phyloP scores from a whole-genome alignment of 2,113 vertebrate species.

The Crotalus tigris region DNA sequence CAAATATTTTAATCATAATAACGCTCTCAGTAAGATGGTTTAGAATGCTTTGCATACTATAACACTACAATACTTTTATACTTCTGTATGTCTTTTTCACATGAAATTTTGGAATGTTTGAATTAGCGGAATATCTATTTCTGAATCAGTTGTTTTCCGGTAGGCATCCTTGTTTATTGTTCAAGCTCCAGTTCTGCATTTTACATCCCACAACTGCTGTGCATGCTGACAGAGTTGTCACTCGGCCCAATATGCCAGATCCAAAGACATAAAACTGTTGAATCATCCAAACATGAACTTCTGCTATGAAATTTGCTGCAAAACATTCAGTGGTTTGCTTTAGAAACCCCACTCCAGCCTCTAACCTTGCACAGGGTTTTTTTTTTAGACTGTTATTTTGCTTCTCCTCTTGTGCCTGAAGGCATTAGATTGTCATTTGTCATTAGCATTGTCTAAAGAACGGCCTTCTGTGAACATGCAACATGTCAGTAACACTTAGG shows the following conservation, averaged over 20 bases:
- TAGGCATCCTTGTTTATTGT: neutral
- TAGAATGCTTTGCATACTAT: neutral
- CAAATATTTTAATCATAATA: neutral
- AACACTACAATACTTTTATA: neutral
- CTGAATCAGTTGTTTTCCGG: neutral
- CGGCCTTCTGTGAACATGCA: constrained; percentile 43
- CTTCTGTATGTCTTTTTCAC: neutral
- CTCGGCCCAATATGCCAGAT: neutral
- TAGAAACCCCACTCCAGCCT: neutral
- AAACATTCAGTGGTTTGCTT: constrained; percentile 11
- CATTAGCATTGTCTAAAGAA: constrained; percentile 61
- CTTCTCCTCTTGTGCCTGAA: constrained; percentile 33
- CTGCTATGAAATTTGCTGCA: neutral
- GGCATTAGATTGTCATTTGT: constrained; percentile 62
- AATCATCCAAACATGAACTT: neutral
- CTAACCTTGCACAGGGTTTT: constrained; percentile 34
- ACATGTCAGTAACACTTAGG: constrained; percentile 47
- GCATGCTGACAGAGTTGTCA: neutral
- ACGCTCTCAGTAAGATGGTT: neutral
- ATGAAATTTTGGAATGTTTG: neutral
- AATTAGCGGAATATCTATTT: neutral
- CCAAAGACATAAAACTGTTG: neutral
- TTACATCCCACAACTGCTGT: neutral
- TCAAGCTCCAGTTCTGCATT: neutral
- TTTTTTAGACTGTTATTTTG: constrained; percentile 30